Conservation (phyloP, 2,113 vertebrate species). For the Brachyhypopomus gauderio region DNA sequence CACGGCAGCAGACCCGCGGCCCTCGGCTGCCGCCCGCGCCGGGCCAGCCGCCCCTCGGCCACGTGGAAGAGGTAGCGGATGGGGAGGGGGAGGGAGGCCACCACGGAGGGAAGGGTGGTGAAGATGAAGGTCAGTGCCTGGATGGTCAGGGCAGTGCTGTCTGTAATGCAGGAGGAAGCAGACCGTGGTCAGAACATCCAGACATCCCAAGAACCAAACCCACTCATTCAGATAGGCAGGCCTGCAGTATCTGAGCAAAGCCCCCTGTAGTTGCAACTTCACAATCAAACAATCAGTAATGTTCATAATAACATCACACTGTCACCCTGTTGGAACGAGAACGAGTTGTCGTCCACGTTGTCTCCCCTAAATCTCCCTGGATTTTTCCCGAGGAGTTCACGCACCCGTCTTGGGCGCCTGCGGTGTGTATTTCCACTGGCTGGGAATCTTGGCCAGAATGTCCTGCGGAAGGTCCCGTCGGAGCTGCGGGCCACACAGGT, state of each 20-base stretch:
- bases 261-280: too few relatives aligned
- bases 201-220: too few relatives aligned
- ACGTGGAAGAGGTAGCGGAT: conserved; percentile 90
- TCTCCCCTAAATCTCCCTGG: not conserved
- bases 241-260: too few relatives aligned
- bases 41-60: conserved; percentile 87
- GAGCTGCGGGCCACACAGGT: conserved; percentile 62
- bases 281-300: too few relatives aligned
- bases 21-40: conserved; percentile 82
- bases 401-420: conserved; percentile 77
- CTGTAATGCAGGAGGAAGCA: conserved; percentile 63
- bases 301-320: not conserved
- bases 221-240: too few relatives aligned
- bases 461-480: conserved; percentile 74
- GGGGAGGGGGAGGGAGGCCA: conserved; percentile 88
- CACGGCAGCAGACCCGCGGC: conserved; percentile 86
- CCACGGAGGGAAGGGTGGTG: conserved; percentile 86
- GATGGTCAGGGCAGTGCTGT: conserved; percentile 76
- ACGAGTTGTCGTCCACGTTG: not conserved
- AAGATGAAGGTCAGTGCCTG: conserved; percentile 91
- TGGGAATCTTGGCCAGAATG: conserved; percentile 83
- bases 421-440: conserved; percentile 85
- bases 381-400: not conserved
- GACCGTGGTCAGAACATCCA: not conserved
- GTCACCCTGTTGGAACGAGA: not conserved